Evolutionary conservation across 2,888 invertebrate species (phyloP), one percentile per base, ranked within the genome.

Genomic region (Polymixis flavicincta): DNA sequence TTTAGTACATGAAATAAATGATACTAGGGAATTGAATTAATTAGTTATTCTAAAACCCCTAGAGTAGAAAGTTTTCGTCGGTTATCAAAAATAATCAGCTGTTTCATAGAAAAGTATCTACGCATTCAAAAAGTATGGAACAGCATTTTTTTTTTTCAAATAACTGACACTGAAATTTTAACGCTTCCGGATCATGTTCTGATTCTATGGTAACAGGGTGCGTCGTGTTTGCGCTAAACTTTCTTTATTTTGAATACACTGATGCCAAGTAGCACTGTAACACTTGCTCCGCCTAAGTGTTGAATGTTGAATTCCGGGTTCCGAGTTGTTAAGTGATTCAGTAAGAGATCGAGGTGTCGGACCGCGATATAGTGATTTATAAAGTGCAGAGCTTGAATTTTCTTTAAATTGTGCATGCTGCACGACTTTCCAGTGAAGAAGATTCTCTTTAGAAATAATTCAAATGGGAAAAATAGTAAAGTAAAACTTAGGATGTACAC

Each of bases 341-440:
- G 55, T 54, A 22, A 70, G 37, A 17, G n/a, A 74, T 63, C 54
- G 73, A 83, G 70, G 73, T 74, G 64, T 78, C 63, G 37, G 71
- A 67, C 42, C 59, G 25, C 59, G 60, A 64, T 83, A 65, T 42
- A 74, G 73, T 71, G 70, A 83, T 71, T 65, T 82, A 78, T 65
- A 32, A 68, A 71, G 60, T 60, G 63, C 19, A 13, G 25, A 52
- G 14, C 66, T 71, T 25, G 45, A 59, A 25, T 25, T 70, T 71
- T 71, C 71, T 71, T 54, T 64, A 50, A 42, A 54, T 59, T 52
- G 22, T 52, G 37, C 28, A 54, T 48, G 48, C 54, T 55, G 7
- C 25, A 48, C 60, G 22, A n/a, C 11, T 54, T 14, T 19, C 3
- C 28, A 45, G 25, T 42, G 25, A 17, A 32, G 65, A n/a, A 71